Percentiles rank a stretch among this genome's conserved stretches.
Evolutionary conservation across 2,888 invertebrate genomes (phyloP).

Genomic region (Watsonalla cultraria): DNA sequence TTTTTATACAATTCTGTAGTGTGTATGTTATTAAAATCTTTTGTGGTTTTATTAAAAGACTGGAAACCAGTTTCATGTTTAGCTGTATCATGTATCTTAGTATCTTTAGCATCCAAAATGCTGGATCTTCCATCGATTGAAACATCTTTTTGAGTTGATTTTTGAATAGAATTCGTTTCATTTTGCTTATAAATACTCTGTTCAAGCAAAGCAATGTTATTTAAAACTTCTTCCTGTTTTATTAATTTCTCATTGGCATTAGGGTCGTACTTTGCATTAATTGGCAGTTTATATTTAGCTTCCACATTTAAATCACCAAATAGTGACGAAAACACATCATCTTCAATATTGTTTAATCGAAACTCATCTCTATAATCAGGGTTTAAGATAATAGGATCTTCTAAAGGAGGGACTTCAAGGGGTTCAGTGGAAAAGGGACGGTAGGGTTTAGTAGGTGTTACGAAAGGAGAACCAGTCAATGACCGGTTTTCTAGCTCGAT

Average conservation of each 20-base stretch:
- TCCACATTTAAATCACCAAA: slow-evolving; percentile 11
- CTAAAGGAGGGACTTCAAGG: slow-evolving; percentile 45
- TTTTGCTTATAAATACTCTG: neutral
- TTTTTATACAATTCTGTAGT: too few relatives aligned
- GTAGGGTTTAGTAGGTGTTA: slow-evolving; percentile 44
- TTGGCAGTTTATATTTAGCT: slow-evolving; percentile 53
- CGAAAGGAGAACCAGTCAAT: slow-evolving; percentile 47
- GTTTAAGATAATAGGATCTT: slow-evolving; percentile 61
- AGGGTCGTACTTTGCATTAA: slow-evolving; percentile 62
- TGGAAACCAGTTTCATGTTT: too few relatives aligned
- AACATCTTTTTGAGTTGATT: neutral
- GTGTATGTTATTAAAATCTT: too few relatives aligned
- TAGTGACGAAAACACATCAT: slow-evolving; percentile 28
- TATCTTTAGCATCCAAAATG: neutral
- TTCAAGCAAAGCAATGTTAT: neutral
- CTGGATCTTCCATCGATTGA: neutral
- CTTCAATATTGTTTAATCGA: slow-evolving; percentile 25
- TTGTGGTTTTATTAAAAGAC: too few relatives aligned
- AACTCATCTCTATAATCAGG: slow-evolving; percentile 53
- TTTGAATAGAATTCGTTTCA: neutral
- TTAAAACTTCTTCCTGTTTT: slow-evolving; percentile 3
- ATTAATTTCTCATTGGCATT: slow-evolving; percentile 29
- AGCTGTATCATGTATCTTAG: too few relatives aligned
- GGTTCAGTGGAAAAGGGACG: slow-evolving; percentile 62
- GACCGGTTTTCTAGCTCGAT: slow-evolving; percentile 29